Evolutionary conservation across 2,888 invertebrate genomes (phyloP).

Genomic region (Lottia gigantea): DNA sequence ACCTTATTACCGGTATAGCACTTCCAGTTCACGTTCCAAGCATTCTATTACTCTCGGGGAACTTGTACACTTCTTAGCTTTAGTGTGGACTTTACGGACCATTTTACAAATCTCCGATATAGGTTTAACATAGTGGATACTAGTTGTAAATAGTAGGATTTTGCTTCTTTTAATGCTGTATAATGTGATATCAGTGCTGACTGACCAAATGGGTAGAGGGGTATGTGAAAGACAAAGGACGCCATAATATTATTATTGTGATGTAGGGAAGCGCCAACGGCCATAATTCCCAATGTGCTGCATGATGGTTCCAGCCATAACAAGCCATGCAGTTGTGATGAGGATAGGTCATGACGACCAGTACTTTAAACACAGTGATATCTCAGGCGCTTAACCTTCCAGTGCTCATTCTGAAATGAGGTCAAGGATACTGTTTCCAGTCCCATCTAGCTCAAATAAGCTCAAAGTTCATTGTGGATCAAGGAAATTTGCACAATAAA

Average conservation of each 20-base stretch:
- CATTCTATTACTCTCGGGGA: constrained; percentile 4
- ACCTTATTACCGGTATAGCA: not conserved
- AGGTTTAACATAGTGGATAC: constrained; percentile 18
- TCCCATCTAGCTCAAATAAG: too few species aligned
- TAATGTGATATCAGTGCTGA: constrained; percentile 19
- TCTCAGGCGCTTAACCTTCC: constrained; percentile 3
- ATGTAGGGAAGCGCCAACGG: not conserved
- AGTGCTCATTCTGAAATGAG: too few species aligned
- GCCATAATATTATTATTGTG: not conserved
- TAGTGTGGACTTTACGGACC: constrained; percentile 14
- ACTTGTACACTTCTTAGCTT: constrained; percentile 15
- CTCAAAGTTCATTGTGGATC: too few species aligned
- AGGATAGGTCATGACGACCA: not conserved
- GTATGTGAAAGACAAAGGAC: not conserved
- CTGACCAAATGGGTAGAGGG: not conserved
- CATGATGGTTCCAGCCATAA: not conserved
- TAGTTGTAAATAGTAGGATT: constrained; percentile 15
- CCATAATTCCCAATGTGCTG: not conserved
- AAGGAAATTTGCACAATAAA: too few species aligned
- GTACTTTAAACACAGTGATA: not conserved
- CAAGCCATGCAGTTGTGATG: not conserved
- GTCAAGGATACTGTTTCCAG: too few species aligned
- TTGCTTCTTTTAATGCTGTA: constrained; percentile 21
- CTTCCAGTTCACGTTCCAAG: constrained; percentile 4
- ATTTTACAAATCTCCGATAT: constrained; percentile 15